phyloP scores from a whole-genome alignment of 1,140 invertebrate genomes.

The Ruditapes philippinarum region DNA sequence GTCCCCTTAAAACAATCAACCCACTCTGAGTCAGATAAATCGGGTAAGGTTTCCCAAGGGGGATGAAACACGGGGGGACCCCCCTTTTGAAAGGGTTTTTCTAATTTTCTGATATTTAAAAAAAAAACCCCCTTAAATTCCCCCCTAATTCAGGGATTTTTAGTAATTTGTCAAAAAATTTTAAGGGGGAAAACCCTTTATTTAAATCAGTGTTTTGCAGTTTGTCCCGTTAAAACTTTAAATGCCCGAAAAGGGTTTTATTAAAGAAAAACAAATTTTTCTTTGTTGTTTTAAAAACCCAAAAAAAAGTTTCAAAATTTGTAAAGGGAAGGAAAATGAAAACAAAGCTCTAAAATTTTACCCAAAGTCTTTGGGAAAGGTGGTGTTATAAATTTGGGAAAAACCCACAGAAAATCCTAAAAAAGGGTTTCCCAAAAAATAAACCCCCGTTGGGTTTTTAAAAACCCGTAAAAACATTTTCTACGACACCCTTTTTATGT shows the following conservation, averaged over 20 bases:
- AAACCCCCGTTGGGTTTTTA: neutral
- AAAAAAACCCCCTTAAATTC: neutral
- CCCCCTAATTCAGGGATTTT: neutral
- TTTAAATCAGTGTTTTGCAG: neutral
- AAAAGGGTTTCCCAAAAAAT: too few species aligned
- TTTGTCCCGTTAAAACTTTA: neutral
- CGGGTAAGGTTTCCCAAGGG: too few species aligned
- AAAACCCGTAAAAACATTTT: too few species aligned
- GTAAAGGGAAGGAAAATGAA: neutral
- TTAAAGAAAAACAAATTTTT: neutral
- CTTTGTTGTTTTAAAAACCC: neutral
- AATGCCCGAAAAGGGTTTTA: neutral
- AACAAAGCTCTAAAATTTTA: neutral
- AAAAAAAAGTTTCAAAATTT: neutral
- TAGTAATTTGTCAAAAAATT: neutral
- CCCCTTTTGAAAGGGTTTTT: too few species aligned
- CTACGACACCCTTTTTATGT: too few species aligned
- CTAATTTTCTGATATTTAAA: neutral
- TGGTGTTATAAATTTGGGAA: neutral
- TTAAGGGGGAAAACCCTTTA: neutral
- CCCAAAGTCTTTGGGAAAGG: slow-evolving; percentile 13
- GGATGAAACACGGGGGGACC: neutral
- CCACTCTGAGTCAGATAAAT: neutral
- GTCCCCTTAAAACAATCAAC: slow-evolving; percentile 34
- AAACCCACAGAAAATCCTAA: neutral